phyloP scores from a whole-genome alignment of 1,140 invertebrate genomes.

The Nephila pilipes region DNA sequence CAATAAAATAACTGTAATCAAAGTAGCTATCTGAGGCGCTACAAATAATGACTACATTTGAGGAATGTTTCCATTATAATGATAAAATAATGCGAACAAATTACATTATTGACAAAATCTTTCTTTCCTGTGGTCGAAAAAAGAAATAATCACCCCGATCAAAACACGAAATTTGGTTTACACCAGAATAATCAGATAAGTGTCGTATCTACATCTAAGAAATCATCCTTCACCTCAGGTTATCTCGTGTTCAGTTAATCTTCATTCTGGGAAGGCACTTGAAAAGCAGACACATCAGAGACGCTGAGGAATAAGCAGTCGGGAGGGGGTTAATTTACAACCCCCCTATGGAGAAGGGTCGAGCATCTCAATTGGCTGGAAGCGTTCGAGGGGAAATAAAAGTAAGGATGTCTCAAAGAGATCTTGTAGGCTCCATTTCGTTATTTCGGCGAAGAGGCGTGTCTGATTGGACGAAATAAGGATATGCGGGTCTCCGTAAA shows the following conservation, averaged over 20 bases:
- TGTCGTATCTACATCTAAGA: background rate
- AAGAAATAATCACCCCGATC: too few species aligned
- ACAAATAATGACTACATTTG: too few species aligned
- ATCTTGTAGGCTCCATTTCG: slow-evolving; percentile 1
- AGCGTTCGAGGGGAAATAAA: background rate
- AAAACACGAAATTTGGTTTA: too few species aligned
- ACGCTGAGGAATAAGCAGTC: background rate
- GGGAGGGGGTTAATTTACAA: slow-evolving; percentile 5
- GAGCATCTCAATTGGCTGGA: background rate
- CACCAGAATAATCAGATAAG: too few species aligned
- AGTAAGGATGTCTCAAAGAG: background rate
- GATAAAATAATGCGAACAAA: too few species aligned
- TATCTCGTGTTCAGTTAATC: slow-evolving; percentile 1
- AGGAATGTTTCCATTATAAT: too few species aligned
- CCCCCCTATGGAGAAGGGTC: background rate
- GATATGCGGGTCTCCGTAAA: slow-evolving; percentile 22
- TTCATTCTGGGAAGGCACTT: background rate
- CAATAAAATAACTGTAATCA: too few species aligned
- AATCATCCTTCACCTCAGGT: background rate
- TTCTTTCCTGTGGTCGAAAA: too few species aligned
- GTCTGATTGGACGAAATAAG: background rate
- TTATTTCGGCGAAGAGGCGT: slow-evolving; percentile 24
- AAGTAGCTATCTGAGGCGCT: too few species aligned
- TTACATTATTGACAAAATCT: too few species aligned
- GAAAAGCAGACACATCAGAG: slow-evolving; percentile 31